Evolutionary conservation across 2,888 invertebrate genomes (phyloP), one percentile per base, ranked within the genome.

Genomic region (Alsophila aescularia): DNA sequence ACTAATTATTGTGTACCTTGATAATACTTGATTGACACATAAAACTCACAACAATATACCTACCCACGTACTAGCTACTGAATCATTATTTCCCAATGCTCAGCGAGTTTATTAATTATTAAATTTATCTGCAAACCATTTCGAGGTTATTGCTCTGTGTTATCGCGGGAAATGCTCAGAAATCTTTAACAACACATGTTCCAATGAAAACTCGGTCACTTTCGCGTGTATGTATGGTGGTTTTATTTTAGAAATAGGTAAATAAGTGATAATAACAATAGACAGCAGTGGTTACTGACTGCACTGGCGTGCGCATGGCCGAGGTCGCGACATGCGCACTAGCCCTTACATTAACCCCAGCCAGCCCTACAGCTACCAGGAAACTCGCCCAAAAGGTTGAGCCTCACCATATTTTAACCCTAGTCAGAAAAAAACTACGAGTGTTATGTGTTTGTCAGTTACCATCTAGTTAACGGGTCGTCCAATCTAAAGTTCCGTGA

Each of bases 201-300:
- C 5, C 4, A 4, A 9, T 39, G 4, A 60, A 58, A 15, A 51
- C 27, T 13, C 13, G 8, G 1, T 18, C 40, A 35, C 13, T 45
- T 18, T 40, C 10, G 7, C 16, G 16, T 52, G 36, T 29, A 27
- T 29, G 18, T 42, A 12, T 9, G 5, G 12, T 16, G 12, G n/a
- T 31, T 48, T 53, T 29, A 13, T 32, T 8, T 12, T 10, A 41
- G 35, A 29, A 29, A 45, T 47, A n/a, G 32, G 45, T 40, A 61
- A 31, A 32, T 62, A 58, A 52, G 47, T 52, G 61, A 62, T 58
- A 59, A 66, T 37, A 65, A 67, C 62, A 67, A 62, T 57, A 51
- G 42, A 58, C 40, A 52, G 45, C 10, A 58, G 48, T 52, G 41
- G 34, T 47, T 50, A 37, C 48, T 14, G 27, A 13, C 14, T 18